Evolutionary conservation across 2,888 invertebrate species (phyloP).

Genomic region (Spilarctia lutea): DNA sequence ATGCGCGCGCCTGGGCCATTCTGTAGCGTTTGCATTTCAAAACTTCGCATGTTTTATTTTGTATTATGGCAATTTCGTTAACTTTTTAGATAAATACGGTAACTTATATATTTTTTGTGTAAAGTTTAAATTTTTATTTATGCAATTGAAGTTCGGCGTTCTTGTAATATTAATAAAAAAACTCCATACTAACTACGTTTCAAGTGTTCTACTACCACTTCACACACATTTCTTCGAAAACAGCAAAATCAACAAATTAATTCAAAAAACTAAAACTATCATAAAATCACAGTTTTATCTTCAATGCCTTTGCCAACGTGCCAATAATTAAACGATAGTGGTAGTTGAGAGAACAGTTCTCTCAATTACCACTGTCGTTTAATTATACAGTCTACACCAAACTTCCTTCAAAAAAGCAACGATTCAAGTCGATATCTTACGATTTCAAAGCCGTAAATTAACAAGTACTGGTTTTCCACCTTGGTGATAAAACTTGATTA

Average conservation of each 20-base stretch:
- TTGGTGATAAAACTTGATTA: constrained; percentile 3
- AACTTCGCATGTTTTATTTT: constrained; percentile 7
- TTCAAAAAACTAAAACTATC: too few relatives aligned
- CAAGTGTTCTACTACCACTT: background rate
- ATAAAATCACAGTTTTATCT: too few relatives aligned
- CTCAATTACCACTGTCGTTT: background rate
- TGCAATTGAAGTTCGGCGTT: background rate
- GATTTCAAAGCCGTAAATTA: background rate
- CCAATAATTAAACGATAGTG: too few relatives aligned
- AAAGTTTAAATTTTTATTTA: too few relatives aligned
- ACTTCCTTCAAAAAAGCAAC: background rate
- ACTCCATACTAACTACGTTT: too few relatives aligned
- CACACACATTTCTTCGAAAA: background rate
- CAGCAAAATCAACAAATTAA: background rate
- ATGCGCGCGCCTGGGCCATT: constrained; percentile 58
- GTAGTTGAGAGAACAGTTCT: too few relatives aligned
- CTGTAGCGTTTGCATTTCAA: constrained; percentile 32
- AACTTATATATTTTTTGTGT: too few relatives aligned
- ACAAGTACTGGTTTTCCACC: background rate
- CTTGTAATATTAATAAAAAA: too few relatives aligned
- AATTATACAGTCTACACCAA: background rate
- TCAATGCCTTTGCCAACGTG: too few relatives aligned
- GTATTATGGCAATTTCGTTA: background rate
- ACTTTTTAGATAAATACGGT: background rate
- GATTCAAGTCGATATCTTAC: background rate